Percentiles rank a stretch among this genome's conserved stretches.
phyloP scores from a whole-genome alignment of 2,113 vertebrate species.

The Crotalus helleri region DNA sequence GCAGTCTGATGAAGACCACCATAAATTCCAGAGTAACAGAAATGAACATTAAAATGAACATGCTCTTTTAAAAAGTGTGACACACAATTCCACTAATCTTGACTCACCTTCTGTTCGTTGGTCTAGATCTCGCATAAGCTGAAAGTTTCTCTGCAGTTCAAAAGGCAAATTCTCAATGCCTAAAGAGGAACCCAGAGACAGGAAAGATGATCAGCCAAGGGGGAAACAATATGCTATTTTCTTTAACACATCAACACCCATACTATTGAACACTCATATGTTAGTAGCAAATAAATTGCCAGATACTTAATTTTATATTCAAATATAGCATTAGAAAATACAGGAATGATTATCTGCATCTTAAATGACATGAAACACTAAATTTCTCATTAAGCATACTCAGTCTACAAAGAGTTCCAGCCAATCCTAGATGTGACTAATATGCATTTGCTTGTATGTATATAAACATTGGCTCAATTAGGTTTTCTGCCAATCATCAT shows the following conservation, averaged over 20 bases:
- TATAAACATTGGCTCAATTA: background rate
- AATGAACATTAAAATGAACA: background rate
- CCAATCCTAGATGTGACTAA: background rate
- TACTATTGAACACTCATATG: background rate
- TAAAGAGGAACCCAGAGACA: constrained; percentile 42
- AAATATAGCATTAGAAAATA: background rate
- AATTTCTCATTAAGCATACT: background rate
- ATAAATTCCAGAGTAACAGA: background rate
- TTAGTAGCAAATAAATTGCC: background rate
- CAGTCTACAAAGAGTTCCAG: too few relatives aligned
- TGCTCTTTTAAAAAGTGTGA: background rate
- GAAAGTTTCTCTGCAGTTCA: constrained; percentile 96
- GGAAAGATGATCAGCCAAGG: background rate
- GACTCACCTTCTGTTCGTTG: constrained; percentile 91
- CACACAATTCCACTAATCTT: background rate
- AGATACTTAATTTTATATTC: background rate
- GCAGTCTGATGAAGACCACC: constrained; percentile 1
- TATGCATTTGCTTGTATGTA: background rate
- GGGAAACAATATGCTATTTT: background rate
- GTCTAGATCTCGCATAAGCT: constrained; percentile 94
- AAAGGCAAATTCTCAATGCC: constrained; percentile 97
- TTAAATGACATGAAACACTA: background rate
- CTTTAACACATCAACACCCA: background rate
- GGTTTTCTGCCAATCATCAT: background rate
- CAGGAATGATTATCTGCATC: background rate